phyloP scores from a whole-genome alignment of 1,140 invertebrate genomes.

The Ips typographus region DNA sequence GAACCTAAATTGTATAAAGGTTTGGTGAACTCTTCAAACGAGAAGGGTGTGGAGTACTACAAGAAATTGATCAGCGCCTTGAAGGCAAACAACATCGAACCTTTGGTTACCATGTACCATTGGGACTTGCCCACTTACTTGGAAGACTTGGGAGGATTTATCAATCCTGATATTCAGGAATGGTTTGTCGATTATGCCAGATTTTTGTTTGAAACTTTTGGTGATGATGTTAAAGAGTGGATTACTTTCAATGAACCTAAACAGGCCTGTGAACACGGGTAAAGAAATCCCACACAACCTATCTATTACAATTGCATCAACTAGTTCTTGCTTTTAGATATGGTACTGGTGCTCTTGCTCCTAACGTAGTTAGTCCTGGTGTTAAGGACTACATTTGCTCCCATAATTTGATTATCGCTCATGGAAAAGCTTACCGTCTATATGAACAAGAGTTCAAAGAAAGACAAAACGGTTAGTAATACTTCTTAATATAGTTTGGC shows the following conservation, averaged over 20 bases:
- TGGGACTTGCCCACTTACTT: constrained; percentile 51
- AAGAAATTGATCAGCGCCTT: constrained; percentile 43
- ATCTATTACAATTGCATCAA: too few relatives aligned
- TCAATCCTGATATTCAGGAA: constrained; percentile 47
- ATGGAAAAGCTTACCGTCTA: constrained; percentile 42
- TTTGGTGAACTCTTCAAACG: constrained; percentile 21
- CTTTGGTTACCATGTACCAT: constrained; percentile 43
- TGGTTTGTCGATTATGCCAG: constrained; percentile 54
- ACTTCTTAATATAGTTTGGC: neutral
- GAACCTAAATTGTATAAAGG: neutral
- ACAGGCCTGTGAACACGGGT: constrained; percentile 57
- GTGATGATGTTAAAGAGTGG: constrained; percentile 65
- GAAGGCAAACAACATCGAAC: constrained; percentile 50
- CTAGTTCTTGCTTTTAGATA: constrained; percentile 6
- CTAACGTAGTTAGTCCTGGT: constrained; percentile 43
- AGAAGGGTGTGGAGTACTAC: constrained; percentile 22
- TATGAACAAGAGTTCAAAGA: constrained; percentile 42
- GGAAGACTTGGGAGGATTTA: constrained; percentile 58
- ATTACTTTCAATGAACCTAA: constrained; percentile 74
- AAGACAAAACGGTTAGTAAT: constrained; percentile 38
- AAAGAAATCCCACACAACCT: neutral
- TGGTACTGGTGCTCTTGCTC: constrained; percentile 33
- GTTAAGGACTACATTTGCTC: constrained; percentile 42
- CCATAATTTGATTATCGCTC: constrained; percentile 43
- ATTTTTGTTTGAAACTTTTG: constrained; percentile 59